Conservation (phyloP, 37 sponge, comb jelly and placozoan genomes). For the Tethya wilhelma region DNA sequence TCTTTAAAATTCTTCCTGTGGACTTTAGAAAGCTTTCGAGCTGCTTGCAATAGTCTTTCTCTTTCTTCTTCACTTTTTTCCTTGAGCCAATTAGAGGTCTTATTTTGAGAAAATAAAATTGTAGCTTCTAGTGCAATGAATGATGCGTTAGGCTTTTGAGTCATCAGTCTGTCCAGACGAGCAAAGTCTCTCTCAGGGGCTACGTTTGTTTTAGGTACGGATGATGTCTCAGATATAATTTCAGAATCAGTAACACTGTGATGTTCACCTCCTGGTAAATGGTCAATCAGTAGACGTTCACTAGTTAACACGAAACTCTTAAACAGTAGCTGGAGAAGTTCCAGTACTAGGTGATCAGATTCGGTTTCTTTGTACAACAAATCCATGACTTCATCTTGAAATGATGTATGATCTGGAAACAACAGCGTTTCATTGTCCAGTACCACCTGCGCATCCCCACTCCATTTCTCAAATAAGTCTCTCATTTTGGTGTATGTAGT, state of each 20-base stretch:
- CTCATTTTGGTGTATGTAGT: slow-evolving; percentile 23
- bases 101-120: slow-evolving; percentile 45
- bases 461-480: slow-evolving; percentile 47
- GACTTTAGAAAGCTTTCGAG: slow-evolving; percentile 17
- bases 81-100: slow-evolving; percentile 33
- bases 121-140: slow-evolving; percentile 30
- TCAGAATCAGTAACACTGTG: slow-evolving; percentile 23
- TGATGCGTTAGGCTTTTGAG: slow-evolving; percentile 52
- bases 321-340: slow-evolving; percentile 38
- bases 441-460: slow-evolving; percentile 13
- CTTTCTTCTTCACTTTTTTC: slow-evolving; percentile 4
- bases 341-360: background rate
- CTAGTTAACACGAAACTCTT: slow-evolving; percentile 26
- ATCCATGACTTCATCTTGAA: background rate
- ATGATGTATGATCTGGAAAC: background rate
- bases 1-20: slow-evolving; percentile 2
- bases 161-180: slow-evolving; percentile 23
- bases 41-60: slow-evolving; percentile 29
- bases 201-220: slow-evolving; percentile 55
- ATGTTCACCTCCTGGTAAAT: slow-evolving; percentile 37
- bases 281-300: slow-evolving; percentile 31
- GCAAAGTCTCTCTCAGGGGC: slow-evolving; percentile 50
- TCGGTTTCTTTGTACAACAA: background rate
- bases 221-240: slow-evolving; percentile 2
- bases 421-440: background rate